Evolutionary conservation across 1,140 invertebrate genomes (phyloP).

Genomic region (Xylocopa sonorina): DNA sequence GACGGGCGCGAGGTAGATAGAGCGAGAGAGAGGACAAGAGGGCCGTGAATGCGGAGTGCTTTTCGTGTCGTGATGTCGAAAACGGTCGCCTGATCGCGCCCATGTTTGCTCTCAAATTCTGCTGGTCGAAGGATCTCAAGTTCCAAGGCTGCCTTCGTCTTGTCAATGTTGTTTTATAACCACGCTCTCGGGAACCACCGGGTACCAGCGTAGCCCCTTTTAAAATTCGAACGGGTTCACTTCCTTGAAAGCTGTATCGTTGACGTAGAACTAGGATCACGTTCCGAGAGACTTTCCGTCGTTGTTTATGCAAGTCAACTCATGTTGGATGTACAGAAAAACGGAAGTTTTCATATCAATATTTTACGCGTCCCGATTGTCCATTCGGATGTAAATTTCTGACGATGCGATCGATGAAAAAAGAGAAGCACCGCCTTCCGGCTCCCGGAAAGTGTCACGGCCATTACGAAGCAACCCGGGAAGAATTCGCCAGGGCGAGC

Average conservation of each 20-base stretch:
- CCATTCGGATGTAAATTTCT: slow-evolving; percentile 55
- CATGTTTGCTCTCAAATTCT: slow-evolving; percentile 71
- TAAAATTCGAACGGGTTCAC: slow-evolving; percentile 28
- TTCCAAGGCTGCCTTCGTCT: slow-evolving; percentile 52
- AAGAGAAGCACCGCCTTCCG: background rate
- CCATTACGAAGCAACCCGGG: background rate
- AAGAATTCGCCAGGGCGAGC: slow-evolving; percentile 37
- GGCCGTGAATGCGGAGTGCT: slow-evolving; percentile 64
- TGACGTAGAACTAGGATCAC: background rate
- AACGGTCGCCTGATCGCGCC: slow-evolving; percentile 67
- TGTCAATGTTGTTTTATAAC: slow-evolving; percentile 64
- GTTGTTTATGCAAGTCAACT: too few species aligned
- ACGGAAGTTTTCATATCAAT: too few species aligned
- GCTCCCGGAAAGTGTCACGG: slow-evolving; percentile 50
- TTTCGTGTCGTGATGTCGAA: slow-evolving; percentile 67
- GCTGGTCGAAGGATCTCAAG: slow-evolving; percentile 54
- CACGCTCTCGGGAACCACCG: slow-evolving; percentile 17
- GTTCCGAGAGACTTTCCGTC: too few species aligned
- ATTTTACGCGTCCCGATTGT: background rate
- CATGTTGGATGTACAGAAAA: too few species aligned
- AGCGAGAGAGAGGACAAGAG: background rate
- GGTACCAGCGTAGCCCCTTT: background rate
- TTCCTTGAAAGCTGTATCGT: background rate
- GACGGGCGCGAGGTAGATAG: background rate
- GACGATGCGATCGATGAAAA: slow-evolving; percentile 12